Evolutionary conservation across 2,797 vertebrate species (phyloP).

Genomic region (Sphenopsis melanotis): DNA sequence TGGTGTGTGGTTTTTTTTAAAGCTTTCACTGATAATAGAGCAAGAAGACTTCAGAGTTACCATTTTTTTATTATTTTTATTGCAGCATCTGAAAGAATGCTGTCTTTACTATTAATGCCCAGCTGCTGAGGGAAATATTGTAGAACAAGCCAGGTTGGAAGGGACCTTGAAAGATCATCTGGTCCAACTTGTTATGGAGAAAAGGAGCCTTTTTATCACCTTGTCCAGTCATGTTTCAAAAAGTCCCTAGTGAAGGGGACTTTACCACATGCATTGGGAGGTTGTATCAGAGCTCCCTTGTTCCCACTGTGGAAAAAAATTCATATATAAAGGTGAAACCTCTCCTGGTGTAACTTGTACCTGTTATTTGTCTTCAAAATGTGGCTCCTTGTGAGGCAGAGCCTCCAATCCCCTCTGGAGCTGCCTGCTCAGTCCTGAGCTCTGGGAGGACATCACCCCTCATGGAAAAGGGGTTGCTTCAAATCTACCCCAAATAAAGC

Average conservation of each 20-base stretch:
- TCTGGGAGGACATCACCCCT: rapidly evolving
- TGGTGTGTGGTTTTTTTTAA: background rate
- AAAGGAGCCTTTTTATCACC: background rate
- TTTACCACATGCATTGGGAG: background rate
- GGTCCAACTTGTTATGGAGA: background rate
- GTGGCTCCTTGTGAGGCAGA: background rate
- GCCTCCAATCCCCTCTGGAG: background rate
- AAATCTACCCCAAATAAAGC: background rate
- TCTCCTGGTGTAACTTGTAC: background rate
- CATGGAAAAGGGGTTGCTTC: background rate
- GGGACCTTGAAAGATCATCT: background rate
- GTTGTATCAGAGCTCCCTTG: background rate
- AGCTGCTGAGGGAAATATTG: background rate
- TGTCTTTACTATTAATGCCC: background rate
- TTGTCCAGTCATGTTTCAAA: background rate
- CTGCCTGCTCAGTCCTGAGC: background rate
- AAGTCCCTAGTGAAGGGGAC: background rate
- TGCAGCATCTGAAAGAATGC: background rate
- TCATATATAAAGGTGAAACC: background rate
- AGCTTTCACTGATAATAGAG: background rate
- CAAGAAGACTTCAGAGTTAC: constrained; percentile 29
- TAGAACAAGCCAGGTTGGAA: background rate
- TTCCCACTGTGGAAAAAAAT: background rate
- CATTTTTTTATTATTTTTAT: background rate
- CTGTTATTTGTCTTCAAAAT: background rate